Evolutionary conservation across 2,113 vertebrate species (phyloP).

Genomic region (Sclerurus mexicanus): DNA sequence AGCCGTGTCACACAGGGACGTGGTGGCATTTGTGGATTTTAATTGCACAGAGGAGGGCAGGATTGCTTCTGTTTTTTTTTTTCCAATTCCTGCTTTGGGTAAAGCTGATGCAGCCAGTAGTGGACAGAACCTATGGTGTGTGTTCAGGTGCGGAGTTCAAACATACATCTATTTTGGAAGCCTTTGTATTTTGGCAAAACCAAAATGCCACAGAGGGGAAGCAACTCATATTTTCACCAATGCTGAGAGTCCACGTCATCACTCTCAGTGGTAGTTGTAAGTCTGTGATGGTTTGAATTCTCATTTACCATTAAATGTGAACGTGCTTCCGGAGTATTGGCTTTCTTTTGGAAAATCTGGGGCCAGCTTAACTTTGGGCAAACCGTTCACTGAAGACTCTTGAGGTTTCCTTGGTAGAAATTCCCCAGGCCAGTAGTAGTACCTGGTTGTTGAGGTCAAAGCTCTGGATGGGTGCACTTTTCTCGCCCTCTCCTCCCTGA

Average conservation of each 20-base stretch:
- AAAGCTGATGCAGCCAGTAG: not conserved
- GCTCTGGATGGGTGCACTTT: not conserved
- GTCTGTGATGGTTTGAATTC: not conserved
- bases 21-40: not conserved
- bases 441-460: not conserved
- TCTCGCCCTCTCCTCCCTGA: not conserved
- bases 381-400: not conserved
- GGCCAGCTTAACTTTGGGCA: not conserved
- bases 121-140: not conserved
- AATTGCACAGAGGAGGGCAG: not conserved
- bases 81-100: not conserved
- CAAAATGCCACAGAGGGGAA: not conserved
- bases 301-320: not conserved
- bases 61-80: not conserved
- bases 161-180: not conserved
- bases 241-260: not conserved
- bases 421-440: not conserved
- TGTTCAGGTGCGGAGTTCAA: conserved; percentile 4
- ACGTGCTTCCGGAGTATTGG: not conserved
- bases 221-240: not conserved
- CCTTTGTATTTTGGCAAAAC: not conserved
- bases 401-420: not conserved
- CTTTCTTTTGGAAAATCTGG: not conserved
- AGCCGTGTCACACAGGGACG: accelerated
- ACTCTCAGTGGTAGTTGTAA: not conserved